phyloP scores from a whole-genome alignment of 2,888 invertebrate species.

The Ctenicera cuprea region DNA sequence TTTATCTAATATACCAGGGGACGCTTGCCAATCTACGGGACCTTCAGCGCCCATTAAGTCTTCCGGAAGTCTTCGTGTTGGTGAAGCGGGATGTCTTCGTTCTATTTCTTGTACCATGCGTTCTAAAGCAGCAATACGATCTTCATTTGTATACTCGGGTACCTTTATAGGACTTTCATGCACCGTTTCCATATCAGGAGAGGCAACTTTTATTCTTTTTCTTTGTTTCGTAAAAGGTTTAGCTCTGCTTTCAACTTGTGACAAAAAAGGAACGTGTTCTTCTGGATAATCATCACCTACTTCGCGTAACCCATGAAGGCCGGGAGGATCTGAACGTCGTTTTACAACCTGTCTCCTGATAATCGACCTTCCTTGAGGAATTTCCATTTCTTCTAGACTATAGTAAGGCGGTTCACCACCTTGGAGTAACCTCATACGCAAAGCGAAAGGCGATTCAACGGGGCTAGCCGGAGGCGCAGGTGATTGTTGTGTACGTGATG shows the following conservation, averaged over 20 bases:
- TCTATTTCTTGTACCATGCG: neutral
- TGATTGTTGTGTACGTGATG: constrained; percentile 6
- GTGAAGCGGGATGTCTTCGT: neutral
- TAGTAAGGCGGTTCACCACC: constrained; percentile 13
- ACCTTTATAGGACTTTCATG: neutral
- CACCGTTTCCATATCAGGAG: neutral
- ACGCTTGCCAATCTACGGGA: neutral
- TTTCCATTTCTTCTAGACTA: constrained; percentile 16
- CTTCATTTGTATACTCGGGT: no score
- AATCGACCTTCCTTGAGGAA: neutral
- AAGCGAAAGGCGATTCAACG: constrained; percentile 3
- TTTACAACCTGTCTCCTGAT: neutral
- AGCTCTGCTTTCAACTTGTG: constrained; percentile 35
- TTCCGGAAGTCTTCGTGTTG: neutral
- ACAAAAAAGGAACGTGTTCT: constrained; percentile 29
- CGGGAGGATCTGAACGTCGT: constrained; percentile 3
- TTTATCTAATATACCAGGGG: neutral
- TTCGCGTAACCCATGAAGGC: constrained; percentile 10
- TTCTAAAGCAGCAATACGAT: neutral
- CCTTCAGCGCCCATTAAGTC: constrained; percentile 1
- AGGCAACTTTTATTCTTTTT: neutral
- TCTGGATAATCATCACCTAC: constrained; percentile 12
- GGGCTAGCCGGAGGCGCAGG: constrained; percentile 18
- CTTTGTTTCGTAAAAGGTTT: neutral
- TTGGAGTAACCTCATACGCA: neutral